Evolutionary conservation across 2,797 vertebrate species (phyloP), one percentile per base, ranked within the genome.

Genomic region (Buceros bicornis): DNA sequence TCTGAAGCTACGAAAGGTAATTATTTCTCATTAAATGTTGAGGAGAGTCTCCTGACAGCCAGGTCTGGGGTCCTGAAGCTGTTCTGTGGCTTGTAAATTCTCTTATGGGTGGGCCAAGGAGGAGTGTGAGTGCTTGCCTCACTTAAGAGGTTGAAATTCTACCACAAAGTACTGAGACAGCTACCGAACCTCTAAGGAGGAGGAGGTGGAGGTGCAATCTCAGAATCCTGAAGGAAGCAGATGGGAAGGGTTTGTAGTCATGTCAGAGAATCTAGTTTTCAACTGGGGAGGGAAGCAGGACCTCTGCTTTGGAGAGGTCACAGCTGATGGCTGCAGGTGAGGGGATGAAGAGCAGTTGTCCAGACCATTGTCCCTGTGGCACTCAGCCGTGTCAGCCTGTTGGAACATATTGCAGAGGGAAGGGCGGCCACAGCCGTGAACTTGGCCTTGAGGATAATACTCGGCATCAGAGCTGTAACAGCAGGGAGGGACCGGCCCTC

Each of bases 351-450:
- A 82, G 12, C 8, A 5, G 14, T 4, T 65, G n/a, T 69, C 60
- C 21, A 31, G 1, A 10, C 48, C 2, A 2, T 18, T 9, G 0
- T 40, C 35, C 25, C 24, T 58, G 17, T 87, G 78, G 69, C 48
- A 25, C 22, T 16, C 43, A 17, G 0, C 10, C 1, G 0, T 33
- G 6, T 48, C 5, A 4, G 24, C 24, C 72, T n/a, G 19, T 29
- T 67, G 31, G n/a, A 60, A 22, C 60, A 4, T 22, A 19, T 86
- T 48, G 61, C 16, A 25, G 8, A 82, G 16, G 35, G 40, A 22
- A 57, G 1, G 18, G 28, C 0, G 1, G 5, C 13, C 8, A 0
- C 1, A 11, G 14, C 24, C 25, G 31, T 58, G 48, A 72, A 6
- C 14, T 48, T 84, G 7, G 13, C 9, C 18, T 82, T 31, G 37